Evolutionary conservation across 2,888 invertebrate species (phyloP), one percentile per base, ranked within the genome.

Genomic region (Hanleya hanleyi): DNA sequence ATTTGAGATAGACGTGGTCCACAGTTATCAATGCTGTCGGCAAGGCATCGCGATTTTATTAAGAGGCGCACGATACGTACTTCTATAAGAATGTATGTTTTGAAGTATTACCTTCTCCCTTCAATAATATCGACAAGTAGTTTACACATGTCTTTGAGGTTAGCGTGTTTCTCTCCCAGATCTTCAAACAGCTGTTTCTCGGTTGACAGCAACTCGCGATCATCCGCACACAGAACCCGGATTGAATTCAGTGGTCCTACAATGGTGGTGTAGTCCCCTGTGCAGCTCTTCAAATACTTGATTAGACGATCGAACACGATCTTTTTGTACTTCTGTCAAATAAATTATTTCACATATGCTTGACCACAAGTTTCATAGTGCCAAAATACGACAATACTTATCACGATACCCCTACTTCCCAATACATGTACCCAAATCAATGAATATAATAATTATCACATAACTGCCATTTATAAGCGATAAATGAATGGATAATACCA

Each of bases 31-130:
- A n/a, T n/a, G n/a, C n/a, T n/a, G n/a, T n/a, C n/a, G n/a, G n/a
- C n/a, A n/a, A n/a, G n/a, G n/a, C n/a, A n/a, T n/a, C n/a, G n/a
- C n/a, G n/a, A n/a, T n/a, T n/a, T n/a, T n/a, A n/a, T n/a, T n/a
- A n/a, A n/a, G n/a, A n/a, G 29, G 22, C 57, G 15, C 7, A 57
- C 9, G 57, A 18, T 9, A 57, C n/a, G n/a, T 9, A 9, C 26
- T 9, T 57, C 57, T 15, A 9, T 15, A 18, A 57, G 9, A 29
- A 12, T 9, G 57, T 57, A 57, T 15, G 26, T 57, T 12, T 64
- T 64, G 33, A 64, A n/a, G n/a, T n/a, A n/a, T n/a, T 64, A 86
- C 87, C 82, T 84, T 75, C 80, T 81, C 5, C 86, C 87, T 50
- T 85, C 86, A 29, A 87, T 80, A 65, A 85, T 74, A 35, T 84